These are phyloP conservation scores for Falco punctatus DNA, from an alignment of 2,113 vertebrate species.

Conservation along the genomic window DNA sequence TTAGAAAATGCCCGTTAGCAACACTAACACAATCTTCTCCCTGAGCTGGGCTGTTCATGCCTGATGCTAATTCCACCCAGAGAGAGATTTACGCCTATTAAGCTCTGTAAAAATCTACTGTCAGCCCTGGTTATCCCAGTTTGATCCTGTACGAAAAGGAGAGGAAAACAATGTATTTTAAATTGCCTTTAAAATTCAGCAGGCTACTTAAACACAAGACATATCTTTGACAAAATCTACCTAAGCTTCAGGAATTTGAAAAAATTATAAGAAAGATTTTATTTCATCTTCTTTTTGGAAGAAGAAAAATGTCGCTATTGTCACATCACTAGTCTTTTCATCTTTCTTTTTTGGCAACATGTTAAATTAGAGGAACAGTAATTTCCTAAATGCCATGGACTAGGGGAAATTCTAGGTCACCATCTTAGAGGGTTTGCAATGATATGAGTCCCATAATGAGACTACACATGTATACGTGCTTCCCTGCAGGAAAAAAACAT, in stretches of 20 bases:
- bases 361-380: not conserved
- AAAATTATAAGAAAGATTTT: not conserved
- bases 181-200: not conserved
- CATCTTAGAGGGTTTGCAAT: not conserved
- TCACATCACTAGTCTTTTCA: not conserved
- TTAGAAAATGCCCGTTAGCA: not conserved
- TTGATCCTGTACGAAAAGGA: not conserved
- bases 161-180: not conserved
- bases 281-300: not conserved
- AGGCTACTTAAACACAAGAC: not conserved
- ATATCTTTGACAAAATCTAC: not conserved
- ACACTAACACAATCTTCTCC: not conserved
- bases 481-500: not conserved
- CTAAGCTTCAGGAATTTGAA: not conserved
- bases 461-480: not conserved
- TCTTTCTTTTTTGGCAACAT: not conserved
- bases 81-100: not conserved
- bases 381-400: not conserved
- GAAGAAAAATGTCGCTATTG: not conserved
- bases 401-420: not conserved
- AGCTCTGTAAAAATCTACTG: not conserved
- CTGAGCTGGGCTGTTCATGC: rapidly evolving
- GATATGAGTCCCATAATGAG: not conserved
- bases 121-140: not conserved
- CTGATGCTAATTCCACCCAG: not conserved